phyloP scores from a whole-genome alignment of 1,140 invertebrate genomes.

The Drosophila nigromelanica region DNA sequence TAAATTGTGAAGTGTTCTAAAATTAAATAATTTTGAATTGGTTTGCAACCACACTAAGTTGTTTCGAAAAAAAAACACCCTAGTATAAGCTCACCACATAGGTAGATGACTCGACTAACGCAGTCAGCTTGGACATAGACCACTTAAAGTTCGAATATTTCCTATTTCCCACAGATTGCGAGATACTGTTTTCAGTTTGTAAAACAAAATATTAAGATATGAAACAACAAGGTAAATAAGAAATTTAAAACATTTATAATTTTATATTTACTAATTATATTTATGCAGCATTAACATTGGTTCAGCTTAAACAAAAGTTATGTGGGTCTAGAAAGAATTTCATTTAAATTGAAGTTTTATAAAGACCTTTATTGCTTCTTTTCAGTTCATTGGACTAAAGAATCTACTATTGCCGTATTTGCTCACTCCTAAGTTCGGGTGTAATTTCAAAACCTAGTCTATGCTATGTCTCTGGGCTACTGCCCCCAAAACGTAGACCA shows the following conservation, averaged over 20 bases:
- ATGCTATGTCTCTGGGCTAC: background rate
- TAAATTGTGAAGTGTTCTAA: background rate
- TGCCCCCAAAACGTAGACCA: slow-evolving; percentile 1
- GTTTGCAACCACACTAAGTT: slow-evolving; percentile 2
- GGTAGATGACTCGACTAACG: slow-evolving; percentile 1
- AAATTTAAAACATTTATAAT: background rate
- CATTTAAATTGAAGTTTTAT: too few relatives aligned
- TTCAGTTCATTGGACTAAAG: too few relatives aligned
- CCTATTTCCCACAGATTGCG: too few relatives aligned
- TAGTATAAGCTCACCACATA: background rate
- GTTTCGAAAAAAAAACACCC: background rate
- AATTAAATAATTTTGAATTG: background rate
- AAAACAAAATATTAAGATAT: background rate
- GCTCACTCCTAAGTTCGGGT: background rate
- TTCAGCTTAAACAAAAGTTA: too few relatives aligned
- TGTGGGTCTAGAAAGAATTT: too few relatives aligned
- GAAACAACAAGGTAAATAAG: background rate
- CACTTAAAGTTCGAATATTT: background rate
- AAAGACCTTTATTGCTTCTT: too few relatives aligned
- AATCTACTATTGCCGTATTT: background rate
- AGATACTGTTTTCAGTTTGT: background rate
- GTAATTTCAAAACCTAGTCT: background rate
- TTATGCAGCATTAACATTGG: too few relatives aligned
- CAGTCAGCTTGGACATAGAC: background rate
- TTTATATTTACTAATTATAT: background rate